Evolutionary conservation across 2,113 vertebrate species (phyloP).

Genomic region (Nyctibius bracteatus): DNA sequence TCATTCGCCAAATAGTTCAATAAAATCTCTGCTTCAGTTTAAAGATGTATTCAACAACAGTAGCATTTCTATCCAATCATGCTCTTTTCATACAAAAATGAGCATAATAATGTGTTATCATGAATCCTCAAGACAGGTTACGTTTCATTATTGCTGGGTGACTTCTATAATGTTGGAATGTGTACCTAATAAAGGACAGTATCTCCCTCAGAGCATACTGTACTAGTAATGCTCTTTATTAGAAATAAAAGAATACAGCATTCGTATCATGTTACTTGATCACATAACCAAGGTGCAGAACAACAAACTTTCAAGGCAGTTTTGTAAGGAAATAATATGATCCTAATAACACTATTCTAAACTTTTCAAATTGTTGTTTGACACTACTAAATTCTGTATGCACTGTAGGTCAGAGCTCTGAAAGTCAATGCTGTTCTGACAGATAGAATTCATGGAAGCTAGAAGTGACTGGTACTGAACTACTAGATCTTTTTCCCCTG

Average conservation of each 20-base stretch:
- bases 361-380: not conserved
- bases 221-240: constrained; percentile 7
- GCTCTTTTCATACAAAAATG: constrained; percentile 26
- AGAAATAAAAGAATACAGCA: not conserved
- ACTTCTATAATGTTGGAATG: constrained; percentile 37
- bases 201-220: constrained; percentile 3
- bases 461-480: not conserved
- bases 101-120: constrained; percentile 24
- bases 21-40: constrained; percentile 24
- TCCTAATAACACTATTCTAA: not conserved
- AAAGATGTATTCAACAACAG: not conserved
- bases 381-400: not conserved
- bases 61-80: not conserved
- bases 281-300: constrained; percentile 4
- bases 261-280: constrained; percentile 32
- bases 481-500: not conserved
- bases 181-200: constrained; percentile 27
- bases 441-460: not conserved
- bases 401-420: not conserved
- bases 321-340: constrained; percentile 4
- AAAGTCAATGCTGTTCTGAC: not conserved
- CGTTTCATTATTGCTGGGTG: constrained; percentile 44
- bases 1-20: not conserved
- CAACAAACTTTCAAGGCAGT: not conserved
- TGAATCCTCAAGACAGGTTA: constrained; percentile 42